These are phyloP conservation scores for Drosophila mercatorum DNA, from an alignment of 2,888 invertebrate genomes.

Conservation along the genomic window DNA sequence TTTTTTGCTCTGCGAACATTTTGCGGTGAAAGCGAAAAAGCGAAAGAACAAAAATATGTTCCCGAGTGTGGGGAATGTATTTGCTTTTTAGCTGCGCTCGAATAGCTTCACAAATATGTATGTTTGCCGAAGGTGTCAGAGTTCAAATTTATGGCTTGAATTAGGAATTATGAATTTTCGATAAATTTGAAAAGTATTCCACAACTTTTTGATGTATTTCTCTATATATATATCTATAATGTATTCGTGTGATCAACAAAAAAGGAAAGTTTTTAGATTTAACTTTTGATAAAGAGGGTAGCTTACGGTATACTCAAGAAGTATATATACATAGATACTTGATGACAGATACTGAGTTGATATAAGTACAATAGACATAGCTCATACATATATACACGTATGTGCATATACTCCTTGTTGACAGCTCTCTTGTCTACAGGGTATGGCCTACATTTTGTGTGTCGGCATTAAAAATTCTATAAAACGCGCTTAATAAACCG, in stretches of 20 bases:
- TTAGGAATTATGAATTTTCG: slow-evolving; percentile 5
- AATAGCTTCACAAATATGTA: slow-evolving; percentile 22
- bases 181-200: not conserved
- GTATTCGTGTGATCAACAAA: too few relatives aligned
- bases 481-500: slow-evolving; percentile 62
- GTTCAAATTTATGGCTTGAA: slow-evolving; percentile 7
- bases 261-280: not conserved
- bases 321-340: not conserved
- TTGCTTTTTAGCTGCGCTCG: slow-evolving; percentile 11
- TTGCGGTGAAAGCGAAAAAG: slow-evolving; percentile 7
- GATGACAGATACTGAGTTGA: not conserved
- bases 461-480: slow-evolving; percentile 51
- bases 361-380: not conserved
- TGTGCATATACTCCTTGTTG: not conserved
- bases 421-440: not conserved
- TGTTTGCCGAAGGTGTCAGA: not conserved
- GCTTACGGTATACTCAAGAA: not conserved
- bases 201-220: not conserved
- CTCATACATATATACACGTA: not conserved
- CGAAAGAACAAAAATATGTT: slow-evolving; percentile 15
- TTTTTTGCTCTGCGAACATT: slow-evolving; percentile 7
- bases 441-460: not conserved
- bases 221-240: too few relatives aligned
- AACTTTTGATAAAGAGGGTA: not conserved
- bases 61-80: slow-evolving; percentile 16